These are phyloP conservation scores for Tachypleus tridentatus DNA, from an alignment of 1,140 invertebrate genomes.

Conservation along the genomic window DNA sequence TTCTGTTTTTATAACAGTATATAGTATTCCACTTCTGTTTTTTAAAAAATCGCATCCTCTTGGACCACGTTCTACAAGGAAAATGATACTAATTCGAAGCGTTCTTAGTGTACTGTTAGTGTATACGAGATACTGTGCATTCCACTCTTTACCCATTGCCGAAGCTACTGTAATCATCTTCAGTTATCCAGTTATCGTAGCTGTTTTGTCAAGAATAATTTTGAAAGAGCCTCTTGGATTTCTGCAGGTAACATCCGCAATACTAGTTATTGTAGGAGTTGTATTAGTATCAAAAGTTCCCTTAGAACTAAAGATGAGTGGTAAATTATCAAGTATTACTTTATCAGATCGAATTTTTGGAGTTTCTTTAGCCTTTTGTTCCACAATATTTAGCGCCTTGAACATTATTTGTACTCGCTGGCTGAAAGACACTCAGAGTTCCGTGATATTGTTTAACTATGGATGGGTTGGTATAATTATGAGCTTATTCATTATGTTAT, in stretches of 20 bases:
- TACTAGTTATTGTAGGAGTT: slow-evolving; percentile 39
- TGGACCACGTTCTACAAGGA: no score
- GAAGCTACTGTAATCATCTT: slow-evolving; percentile 48
- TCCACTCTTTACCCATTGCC: slow-evolving; percentile 42
- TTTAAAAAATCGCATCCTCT: no score
- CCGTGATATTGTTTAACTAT: slow-evolving; percentile 15
- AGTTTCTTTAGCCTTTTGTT: slow-evolving; percentile 63
- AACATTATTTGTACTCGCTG: slow-evolving; percentile 72
- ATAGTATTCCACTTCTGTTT: no score
- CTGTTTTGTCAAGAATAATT: slow-evolving; percentile 41
- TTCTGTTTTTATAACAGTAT: no score
- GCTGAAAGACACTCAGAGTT: slow-evolving; percentile 72
- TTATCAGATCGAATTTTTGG: slow-evolving; percentile 33
- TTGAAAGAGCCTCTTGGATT: slow-evolving; percentile 44
- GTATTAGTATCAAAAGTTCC: slow-evolving; percentile 41
- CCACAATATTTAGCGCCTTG: slow-evolving; percentile 75
- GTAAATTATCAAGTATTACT: slow-evolving; percentile 20
- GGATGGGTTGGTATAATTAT: slow-evolving; percentile 57
- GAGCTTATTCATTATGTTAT: slow-evolving; percentile 56
- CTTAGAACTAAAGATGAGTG: slow-evolving; percentile 28
- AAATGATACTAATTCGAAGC: no score
- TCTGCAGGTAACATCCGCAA: slow-evolving; percentile 39
- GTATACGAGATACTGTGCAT: slow-evolving; percentile 33
- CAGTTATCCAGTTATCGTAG: slow-evolving; percentile 44
- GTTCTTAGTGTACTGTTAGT: no score